phyloP scores from a whole-genome alignment of 2,888 invertebrate genomes.

The Lymantria dispar region DNA sequence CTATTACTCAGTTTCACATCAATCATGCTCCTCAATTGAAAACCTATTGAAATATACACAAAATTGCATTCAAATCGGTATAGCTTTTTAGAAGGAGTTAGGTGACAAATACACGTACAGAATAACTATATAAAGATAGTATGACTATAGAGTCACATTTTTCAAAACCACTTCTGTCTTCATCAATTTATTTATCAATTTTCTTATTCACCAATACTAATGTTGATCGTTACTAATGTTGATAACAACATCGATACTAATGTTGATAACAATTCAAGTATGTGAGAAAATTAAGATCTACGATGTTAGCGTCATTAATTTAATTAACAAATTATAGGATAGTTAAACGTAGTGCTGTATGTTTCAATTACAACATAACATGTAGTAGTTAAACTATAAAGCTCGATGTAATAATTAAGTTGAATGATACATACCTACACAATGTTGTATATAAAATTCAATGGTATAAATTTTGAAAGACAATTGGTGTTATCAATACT shows the following conservation, averaged over 20 bases:
- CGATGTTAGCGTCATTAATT: conserved; percentile 35
- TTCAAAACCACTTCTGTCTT: no score
- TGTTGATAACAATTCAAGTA: not conserved
- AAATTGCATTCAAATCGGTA: no score
- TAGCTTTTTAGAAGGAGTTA: no score
- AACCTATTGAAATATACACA: no score
- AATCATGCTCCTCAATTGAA: no score
- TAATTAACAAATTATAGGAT: conserved; percentile 51
- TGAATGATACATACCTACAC: not conserved
- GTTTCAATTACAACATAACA: conserved; percentile 37
- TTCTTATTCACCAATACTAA: not conserved
- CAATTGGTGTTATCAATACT: conserved; percentile 1
- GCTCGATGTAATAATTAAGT: not conserved
- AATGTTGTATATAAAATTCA: no score
- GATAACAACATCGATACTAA: not conserved
- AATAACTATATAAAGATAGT: no score
- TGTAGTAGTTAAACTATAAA: not conserved
- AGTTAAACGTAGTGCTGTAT: conserved; percentile 15
- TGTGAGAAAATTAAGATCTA: conserved; percentile 47
- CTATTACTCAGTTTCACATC: no score
- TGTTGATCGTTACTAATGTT: not conserved
- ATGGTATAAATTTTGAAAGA: no score
- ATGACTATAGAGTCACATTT: no score
- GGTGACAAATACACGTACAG: no score
- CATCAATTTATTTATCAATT: not conserved